These are phyloP conservation scores for Eristalis intricaria DNA, from an alignment of 2,888 invertebrate genomes.

Conservation along the genomic window DNA sequence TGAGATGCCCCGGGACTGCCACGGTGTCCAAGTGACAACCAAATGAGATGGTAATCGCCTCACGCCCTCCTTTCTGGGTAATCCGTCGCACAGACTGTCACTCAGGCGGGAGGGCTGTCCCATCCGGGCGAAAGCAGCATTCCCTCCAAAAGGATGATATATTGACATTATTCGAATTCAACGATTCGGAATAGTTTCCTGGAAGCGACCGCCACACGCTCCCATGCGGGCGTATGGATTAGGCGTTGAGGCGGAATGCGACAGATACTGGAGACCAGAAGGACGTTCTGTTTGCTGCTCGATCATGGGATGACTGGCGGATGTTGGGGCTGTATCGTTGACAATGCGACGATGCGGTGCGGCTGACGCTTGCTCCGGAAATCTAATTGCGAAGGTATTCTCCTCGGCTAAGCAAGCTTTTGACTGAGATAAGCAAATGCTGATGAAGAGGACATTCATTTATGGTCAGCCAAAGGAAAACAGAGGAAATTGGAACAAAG, in stretches of 20 bases:
- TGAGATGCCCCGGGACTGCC: no score
- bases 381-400: background rate
- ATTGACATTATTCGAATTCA: background rate
- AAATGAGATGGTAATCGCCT: constrained; percentile 36
- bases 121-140: background rate
- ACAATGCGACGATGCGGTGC: background rate
- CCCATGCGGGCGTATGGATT: background rate
- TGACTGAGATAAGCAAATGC: background rate
- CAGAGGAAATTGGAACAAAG: background rate
- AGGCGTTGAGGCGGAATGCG: background rate
- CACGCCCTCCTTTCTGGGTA: background rate
- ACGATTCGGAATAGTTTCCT: background rate
- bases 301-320: background rate
- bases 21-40: background rate
- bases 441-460: background rate
- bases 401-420: background rate
- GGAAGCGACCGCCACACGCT: background rate
- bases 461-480: background rate
- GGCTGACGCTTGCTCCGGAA: background rate
- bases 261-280: background rate
- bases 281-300: background rate
- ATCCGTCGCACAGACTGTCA: background rate
- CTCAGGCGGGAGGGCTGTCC: background rate
- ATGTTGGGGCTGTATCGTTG: background rate
- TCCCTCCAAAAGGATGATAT: background rate